Conservation (phyloP, 1,140 invertebrate species). For the Oryctes rhinoceros region DNA sequence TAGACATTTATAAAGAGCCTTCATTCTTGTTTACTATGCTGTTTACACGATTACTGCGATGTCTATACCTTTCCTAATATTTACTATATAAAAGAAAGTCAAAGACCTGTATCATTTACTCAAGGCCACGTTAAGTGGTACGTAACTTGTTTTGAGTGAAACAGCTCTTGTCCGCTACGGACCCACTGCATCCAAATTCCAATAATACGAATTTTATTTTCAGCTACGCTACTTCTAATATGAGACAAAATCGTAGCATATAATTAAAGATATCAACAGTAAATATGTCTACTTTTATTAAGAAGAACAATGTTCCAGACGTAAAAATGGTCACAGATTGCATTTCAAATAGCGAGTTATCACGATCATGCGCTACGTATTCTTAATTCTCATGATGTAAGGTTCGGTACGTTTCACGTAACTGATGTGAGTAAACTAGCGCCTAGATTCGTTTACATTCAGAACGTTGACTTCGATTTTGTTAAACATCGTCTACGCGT, state of each 20-base stretch:
- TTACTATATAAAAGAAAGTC: background rate
- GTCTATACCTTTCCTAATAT: background rate
- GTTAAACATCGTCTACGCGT: background rate
- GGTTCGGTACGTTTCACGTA: background rate
- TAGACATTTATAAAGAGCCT: background rate
- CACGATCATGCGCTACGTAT: too few relatives aligned
- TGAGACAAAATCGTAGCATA: too few relatives aligned
- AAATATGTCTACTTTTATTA: too few relatives aligned
- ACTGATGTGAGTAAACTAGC: background rate
- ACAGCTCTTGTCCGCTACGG: background rate
- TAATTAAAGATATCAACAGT: too few relatives aligned
- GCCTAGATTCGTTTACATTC: background rate
- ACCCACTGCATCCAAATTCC: background rate
- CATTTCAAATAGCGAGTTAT: too few relatives aligned
- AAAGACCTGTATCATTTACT: slow-evolving; percentile 7
- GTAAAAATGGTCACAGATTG: too few relatives aligned
- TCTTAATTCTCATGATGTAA: slow-evolving; percentile 1
- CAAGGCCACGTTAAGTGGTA: background rate
- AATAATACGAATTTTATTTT: background rate
- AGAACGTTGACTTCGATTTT: slow-evolving; percentile 22
- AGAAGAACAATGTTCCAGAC: too few relatives aligned
- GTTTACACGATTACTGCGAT: background rate
- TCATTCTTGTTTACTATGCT: too few relatives aligned
- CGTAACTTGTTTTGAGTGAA: slow-evolving; percentile 14
- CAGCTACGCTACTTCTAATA: too few relatives aligned